phyloP scores from a whole-genome alignment of 2,113 vertebrate species.

The Mus pahari region DNA sequence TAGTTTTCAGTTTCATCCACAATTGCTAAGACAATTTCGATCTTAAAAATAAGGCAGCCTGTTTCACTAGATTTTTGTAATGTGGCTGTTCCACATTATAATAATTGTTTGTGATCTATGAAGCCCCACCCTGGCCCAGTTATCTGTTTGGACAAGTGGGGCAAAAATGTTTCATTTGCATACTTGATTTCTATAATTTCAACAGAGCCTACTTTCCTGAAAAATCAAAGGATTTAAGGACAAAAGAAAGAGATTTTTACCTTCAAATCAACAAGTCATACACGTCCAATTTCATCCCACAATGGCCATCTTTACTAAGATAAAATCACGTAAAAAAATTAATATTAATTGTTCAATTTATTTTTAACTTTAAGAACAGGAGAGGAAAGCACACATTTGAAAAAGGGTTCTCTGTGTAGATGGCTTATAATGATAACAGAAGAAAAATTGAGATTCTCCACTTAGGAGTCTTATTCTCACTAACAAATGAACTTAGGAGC shows the following conservation, averaged over 20 bases:
- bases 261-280: neutral
- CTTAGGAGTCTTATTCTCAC: too few relatives aligned
- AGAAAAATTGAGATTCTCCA: neutral
- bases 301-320: neutral
- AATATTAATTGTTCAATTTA: neutral
- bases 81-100: neutral
- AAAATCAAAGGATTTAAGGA: neutral
- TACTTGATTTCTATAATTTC: neutral
- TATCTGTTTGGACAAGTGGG: neutral
- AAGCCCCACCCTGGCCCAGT: too few relatives aligned
- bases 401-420: neutral
- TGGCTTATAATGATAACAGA: neutral
- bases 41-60: neutral
- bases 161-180: neutral
- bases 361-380: neutral
- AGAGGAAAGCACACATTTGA: neutral
- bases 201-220: neutral
- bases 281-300: neutral
- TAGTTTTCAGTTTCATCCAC: neutral
- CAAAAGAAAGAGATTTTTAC: neutral
- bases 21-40: neutral
- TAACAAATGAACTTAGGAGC: too few relatives aligned
- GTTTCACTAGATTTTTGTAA: neutral
- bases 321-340: neutral
- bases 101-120: neutral